Conservation (phyloP, 2,797 vertebrate species). For the Galagoides demidoff region DNA sequence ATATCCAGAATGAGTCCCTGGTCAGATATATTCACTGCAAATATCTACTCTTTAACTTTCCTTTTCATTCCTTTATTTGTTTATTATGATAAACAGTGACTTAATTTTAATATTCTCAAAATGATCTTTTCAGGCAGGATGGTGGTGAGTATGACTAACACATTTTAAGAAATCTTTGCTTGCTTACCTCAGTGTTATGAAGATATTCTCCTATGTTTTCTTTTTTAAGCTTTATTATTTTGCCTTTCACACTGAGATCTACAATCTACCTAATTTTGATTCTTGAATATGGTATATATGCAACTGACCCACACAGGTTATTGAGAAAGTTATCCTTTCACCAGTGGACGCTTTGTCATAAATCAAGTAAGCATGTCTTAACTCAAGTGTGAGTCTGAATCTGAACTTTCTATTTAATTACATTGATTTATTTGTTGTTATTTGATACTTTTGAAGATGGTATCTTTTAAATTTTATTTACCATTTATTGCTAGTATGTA, state of each 20-base stretch:
- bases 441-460: neutral
- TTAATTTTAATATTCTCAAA: conserved; percentile 45
- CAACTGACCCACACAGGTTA: neutral
- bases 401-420: neutral
- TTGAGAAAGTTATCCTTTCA: neutral
- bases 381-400: neutral
- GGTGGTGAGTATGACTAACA: neutral
- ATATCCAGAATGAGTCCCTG: neutral
- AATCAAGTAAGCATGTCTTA: neutral
- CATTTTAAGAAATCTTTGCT: conserved; percentile 34
- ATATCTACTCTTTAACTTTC: neutral
- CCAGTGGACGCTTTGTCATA: neutral
- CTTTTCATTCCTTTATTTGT: neutral
- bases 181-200: neutral
- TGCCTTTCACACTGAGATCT: conserved; percentile 17
- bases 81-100: neutral
- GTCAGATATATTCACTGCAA: neutral
- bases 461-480: conserved; percentile 47
- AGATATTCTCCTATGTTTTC: conserved; percentile 17
- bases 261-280: neutral
- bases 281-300: neutral
- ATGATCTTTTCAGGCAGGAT: neutral
- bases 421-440: neutral
- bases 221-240: conserved; percentile 15
- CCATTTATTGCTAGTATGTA: neutral